Evolutionary conservation across 2,113 vertebrate genomes (phyloP), one percentile per base, ranked within the genome.

Genomic region (Crotalus viridis): DNA sequence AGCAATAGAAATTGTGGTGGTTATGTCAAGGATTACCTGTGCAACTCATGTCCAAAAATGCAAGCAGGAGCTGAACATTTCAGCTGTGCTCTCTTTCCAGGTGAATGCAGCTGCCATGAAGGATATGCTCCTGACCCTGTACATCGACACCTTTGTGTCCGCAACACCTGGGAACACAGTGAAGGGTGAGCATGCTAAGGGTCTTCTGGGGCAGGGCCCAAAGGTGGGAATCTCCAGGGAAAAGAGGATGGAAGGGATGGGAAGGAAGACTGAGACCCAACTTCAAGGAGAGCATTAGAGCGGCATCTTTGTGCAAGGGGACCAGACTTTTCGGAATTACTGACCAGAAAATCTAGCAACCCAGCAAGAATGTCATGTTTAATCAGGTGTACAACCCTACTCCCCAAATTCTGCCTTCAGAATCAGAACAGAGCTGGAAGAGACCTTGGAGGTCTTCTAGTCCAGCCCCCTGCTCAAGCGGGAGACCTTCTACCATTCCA

Each of bases 31-130:
- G 13, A 6, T 15, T 69, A 69, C 64, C 28, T 33, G 28, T 33
- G 5, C 12, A 33, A 17, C 28, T 15, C 4, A 17, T 12, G 28
- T 6, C n/a, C 28, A 21, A 10, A 52, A 52, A 28, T 5, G 13
- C 26, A 81, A 43, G 3, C 17, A 3, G 8, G 46, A 39, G 28
- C 24, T 64, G 28, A 39, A 51, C 1, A 7, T 93, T 7, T 0
- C 59, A 93, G 61, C 43, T 64, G 0, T 91, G n/a, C 94, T 94
- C 95, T 89, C 46, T 85, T 96, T 96, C 3, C 90, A 99, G 99
- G 99, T 94, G 99, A 99, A 94, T 99, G 99, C 97, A 99, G 99
- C 97, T 99, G 99, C 97, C 98, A 99, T 0, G 99, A 99, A 94
- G 99, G 99, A 90, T 99, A 99, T 0, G 98, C 98, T 33, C 98